Conservation (phyloP, 2,797 vertebrate genomes). For the Acanthopagrus latus region DNA sequence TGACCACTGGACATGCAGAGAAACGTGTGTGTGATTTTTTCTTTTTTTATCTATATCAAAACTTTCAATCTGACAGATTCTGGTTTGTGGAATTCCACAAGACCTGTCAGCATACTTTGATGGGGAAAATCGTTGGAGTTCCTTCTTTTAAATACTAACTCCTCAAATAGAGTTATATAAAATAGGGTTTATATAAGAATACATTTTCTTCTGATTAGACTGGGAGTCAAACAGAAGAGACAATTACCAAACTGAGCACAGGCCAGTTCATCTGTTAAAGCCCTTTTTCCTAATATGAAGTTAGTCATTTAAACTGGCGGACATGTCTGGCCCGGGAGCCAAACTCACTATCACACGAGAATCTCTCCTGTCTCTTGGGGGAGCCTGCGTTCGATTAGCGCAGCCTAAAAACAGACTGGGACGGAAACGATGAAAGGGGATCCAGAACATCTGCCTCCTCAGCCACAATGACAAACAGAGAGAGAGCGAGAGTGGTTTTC, state of each 20-base stretch:
- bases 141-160: neutral
- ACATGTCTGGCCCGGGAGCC: conserved; percentile 48
- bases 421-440: conserved; percentile 73
- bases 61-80: too few species aligned
- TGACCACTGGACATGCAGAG: neutral
- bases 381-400: conserved; percentile 74
- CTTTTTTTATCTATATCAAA: too few species aligned
- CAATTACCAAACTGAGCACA: conserved; percentile 32
- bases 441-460: conserved; percentile 78
- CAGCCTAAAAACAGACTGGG: conserved; percentile 76
- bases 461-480: conserved; percentile 68
- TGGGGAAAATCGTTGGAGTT: neutral
- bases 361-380: conserved; percentile 63
- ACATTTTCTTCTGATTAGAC: conserved; percentile 20
- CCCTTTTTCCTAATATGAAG: conserved; percentile 57
- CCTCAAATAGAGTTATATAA: neutral
- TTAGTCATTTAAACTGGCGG: conserved; percentile 66
- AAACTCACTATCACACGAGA: conserved; percentile 80
- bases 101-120: neutral
- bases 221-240: conserved; percentile 38
- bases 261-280: conserved; percentile 65
- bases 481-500: conserved; percentile 42
- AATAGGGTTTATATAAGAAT: neutral
- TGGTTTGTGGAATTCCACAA: neutral
- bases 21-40: too few species aligned